These are phyloP conservation scores for Corvus moneduloides DNA, from an alignment of 2,113 vertebrate species.

Conservation along the genomic window DNA sequence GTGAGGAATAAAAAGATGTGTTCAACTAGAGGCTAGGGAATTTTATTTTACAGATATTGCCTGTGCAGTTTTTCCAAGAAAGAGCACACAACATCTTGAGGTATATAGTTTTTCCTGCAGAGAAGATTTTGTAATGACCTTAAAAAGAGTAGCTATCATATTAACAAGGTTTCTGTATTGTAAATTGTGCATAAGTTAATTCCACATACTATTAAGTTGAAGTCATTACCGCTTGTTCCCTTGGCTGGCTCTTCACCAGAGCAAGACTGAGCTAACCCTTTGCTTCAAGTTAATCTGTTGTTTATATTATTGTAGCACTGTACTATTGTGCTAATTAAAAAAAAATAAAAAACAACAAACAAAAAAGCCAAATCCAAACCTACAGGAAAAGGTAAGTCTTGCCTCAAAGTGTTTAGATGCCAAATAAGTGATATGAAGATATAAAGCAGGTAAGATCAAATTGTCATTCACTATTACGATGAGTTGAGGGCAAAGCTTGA, in stretches of 20 bases:
- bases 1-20: neutral
- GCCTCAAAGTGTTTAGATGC: neutral
- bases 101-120: neutral
- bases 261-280: neutral
- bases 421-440: neutral
- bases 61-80: neutral
- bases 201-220: neutral
- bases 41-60: neutral
- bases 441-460: neutral
- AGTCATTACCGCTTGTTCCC: neutral
- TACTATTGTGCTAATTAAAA: neutral
- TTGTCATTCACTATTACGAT: fast-evolving
- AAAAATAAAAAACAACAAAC: neutral
- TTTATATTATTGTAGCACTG: neutral
- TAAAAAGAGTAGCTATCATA: neutral
- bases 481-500: neutral
- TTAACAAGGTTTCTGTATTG: neutral
- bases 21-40: neutral
- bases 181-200: neutral
- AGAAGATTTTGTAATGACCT: neutral
- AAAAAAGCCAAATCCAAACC: neutral
- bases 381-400: neutral
- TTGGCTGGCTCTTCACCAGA: neutral
- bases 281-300: neutral
- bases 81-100: neutral